These are phyloP conservation scores for Tenrec ecaudatus DNA, from an alignment of 2,113 vertebrate species.

Conservation along the genomic window DNA sequence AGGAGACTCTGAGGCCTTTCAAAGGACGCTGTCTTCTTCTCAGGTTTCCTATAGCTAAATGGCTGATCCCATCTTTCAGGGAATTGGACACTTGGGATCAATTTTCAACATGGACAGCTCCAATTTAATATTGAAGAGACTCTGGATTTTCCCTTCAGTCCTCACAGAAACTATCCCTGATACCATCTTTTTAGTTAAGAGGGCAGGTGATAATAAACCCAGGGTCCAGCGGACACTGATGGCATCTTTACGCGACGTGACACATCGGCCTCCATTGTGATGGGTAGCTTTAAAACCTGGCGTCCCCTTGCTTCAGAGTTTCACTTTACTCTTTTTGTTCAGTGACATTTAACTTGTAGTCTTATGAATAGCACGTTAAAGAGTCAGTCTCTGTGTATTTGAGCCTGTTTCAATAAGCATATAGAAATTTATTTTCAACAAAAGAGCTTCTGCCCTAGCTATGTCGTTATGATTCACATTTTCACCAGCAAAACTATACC, in stretches of 20 bases:
- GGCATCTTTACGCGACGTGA: slow-evolving; percentile 8
- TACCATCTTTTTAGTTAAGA: slow-evolving; percentile 36
- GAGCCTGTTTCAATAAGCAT: slow-evolving; percentile 32
- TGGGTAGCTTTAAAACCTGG: background rate
- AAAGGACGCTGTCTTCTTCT: slow-evolving; percentile 45
- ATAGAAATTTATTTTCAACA: slow-evolving; percentile 62
- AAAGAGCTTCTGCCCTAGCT: slow-evolving; percentile 21
- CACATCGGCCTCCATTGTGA: background rate
- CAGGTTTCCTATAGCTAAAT: slow-evolving; percentile 62
- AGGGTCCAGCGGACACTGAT: background rate
- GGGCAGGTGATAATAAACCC: background rate
- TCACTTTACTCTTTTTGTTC: slow-evolving; percentile 45
- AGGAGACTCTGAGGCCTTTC: slow-evolving; percentile 21
- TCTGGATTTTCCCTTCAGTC: slow-evolving; percentile 55
- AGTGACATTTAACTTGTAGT: slow-evolving; percentile 41
- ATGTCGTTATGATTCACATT: slow-evolving; percentile 34
- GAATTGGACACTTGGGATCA: slow-evolving; percentile 71
- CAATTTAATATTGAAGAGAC: slow-evolving; percentile 61
- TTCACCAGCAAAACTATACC: background rate
- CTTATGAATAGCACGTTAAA: slow-evolving; percentile 22
- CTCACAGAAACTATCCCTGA: background rate
- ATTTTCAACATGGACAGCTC: slow-evolving; percentile 73
- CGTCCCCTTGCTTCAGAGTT: background rate
- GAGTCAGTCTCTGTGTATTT: slow-evolving; percentile 25
- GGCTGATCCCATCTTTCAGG: slow-evolving; percentile 54